phyloP scores from a whole-genome alignment of 2,797 vertebrate species.

The Siniperca scherzeri region DNA sequence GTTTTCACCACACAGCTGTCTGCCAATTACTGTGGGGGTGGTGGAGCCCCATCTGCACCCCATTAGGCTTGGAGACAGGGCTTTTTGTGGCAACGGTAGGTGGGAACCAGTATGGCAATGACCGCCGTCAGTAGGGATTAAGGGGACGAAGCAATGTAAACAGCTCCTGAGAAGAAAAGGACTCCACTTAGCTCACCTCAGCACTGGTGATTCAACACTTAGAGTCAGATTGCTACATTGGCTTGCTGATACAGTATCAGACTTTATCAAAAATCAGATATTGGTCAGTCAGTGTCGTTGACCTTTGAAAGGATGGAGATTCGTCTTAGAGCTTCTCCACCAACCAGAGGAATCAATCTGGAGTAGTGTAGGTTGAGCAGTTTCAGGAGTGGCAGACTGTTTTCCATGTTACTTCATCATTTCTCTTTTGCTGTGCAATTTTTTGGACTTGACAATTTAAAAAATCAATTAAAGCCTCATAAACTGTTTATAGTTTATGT shows the following conservation, averaged over 20 bases:
- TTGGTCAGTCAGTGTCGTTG: slow-evolving; percentile 1
- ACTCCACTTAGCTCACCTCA: slow-evolving; percentile 16
- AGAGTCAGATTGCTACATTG: background rate
- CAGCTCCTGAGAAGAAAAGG: slow-evolving; percentile 33
- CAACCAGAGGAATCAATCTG: slow-evolving; percentile 7
- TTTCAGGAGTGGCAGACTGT: background rate
- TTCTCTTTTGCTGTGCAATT: background rate
- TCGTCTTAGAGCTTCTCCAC: slow-evolving; percentile 2
- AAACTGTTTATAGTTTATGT: background rate
- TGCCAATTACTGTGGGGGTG: slow-evolving; percentile 28
- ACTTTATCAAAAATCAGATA: slow-evolving; percentile 30
- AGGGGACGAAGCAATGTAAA: slow-evolving; percentile 30
- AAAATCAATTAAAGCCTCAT: slow-evolving; percentile 18
- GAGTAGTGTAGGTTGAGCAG: slow-evolving; percentile 18
- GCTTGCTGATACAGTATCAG: slow-evolving; percentile 1
- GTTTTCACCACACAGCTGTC: slow-evolving; percentile 36
- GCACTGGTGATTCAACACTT: slow-evolving; percentile 14
- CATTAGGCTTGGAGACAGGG: slow-evolving; percentile 56
- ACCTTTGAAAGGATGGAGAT: background rate
- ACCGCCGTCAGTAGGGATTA: slow-evolving; percentile 52
- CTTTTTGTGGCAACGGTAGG: slow-evolving; percentile 28
- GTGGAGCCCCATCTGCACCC: slow-evolving; percentile 51
- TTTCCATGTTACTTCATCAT: too few species aligned
- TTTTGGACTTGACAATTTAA: slow-evolving; percentile 9
- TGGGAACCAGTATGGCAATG: slow-evolving; percentile 32